Evolutionary conservation across 2,113 vertebrate species (phyloP).

Genomic region (Pelvicachromis taeniatus): DNA sequence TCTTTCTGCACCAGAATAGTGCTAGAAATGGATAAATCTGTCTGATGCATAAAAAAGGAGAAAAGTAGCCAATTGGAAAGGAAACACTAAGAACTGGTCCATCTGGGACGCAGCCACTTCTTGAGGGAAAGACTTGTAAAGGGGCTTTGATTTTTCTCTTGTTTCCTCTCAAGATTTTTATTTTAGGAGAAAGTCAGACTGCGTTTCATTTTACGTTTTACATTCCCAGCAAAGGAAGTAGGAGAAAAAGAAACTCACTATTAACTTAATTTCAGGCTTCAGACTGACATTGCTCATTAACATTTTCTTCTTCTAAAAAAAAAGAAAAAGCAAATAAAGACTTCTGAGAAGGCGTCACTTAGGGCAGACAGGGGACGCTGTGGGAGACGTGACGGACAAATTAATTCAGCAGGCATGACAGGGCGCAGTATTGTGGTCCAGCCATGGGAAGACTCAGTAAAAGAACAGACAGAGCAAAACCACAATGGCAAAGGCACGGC

Average conservation of each 20-base stretch:
- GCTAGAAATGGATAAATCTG: background rate
- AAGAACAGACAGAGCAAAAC: background rate
- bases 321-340: constrained; percentile 17
- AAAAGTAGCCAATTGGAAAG: background rate
- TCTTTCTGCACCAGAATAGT: background rate
- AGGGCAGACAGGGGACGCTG: background rate
- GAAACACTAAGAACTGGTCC: background rate
- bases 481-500: background rate
- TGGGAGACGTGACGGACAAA: constrained; percentile 19
- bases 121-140: constrained; percentile 5
- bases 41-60: background rate
- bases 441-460: background rate
- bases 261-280: background rate
- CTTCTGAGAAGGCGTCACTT: background rate
- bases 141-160: background rate
- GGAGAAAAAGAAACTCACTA: background rate
- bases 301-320: background rate
- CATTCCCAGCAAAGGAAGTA: background rate
- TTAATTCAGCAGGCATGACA: constrained; percentile 25
- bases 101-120: background rate
- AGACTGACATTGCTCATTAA: background rate
- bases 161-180: background rate
- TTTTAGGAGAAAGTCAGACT: background rate
- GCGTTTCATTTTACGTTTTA: background rate
- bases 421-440: background rate